phyloP scores from a whole-genome alignment of 2,888 invertebrate genomes.

The Protodeltote pygarga region DNA sequence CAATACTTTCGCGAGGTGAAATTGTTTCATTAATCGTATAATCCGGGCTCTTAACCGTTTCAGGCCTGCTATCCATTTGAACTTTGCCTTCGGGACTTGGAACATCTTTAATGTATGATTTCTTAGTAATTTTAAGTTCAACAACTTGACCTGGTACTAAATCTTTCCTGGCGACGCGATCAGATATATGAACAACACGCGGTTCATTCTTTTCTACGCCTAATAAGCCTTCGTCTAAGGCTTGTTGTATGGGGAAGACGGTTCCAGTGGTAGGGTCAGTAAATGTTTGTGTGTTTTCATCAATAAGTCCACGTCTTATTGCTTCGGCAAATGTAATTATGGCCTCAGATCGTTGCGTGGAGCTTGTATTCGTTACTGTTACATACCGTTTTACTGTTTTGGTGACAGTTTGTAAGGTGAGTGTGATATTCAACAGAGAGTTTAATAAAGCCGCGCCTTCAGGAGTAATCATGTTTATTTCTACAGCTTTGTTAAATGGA shows the following conservation, averaged over 20 bases:
- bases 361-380: slow-evolving; percentile 90
- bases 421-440: slow-evolving; percentile 94
- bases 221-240: slow-evolving; percentile 91
- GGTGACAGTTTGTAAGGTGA: slow-evolving; percentile 95
- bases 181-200: slow-evolving; percentile 74
- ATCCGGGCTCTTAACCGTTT: slow-evolving; percentile 87
- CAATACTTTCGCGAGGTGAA: slow-evolving; percentile 60
- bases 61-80: slow-evolving; percentile 83
- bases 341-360: slow-evolving; percentile 85
- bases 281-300: slow-evolving; percentile 92
- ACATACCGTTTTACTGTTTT: slow-evolving; percentile 94
- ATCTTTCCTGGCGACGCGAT: slow-evolving; percentile 72
- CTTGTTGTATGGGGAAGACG: slow-evolving; percentile 91
- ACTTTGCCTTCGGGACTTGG: slow-evolving; percentile 83
- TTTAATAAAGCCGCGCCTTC: slow-evolving; percentile 95
- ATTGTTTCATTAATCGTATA: slow-evolving; percentile 63
- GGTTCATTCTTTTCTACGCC: slow-evolving; percentile 87
- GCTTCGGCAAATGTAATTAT: slow-evolving; percentile 93
- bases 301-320: slow-evolving; percentile 91
- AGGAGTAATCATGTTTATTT: slow-evolving; percentile 93
- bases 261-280: slow-evolving; percentile 92
- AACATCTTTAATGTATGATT: slow-evolving; percentile 81
- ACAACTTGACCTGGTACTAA: slow-evolving; percentile 81
- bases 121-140: slow-evolving; percentile 84
- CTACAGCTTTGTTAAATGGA: slow-evolving; percentile 94